Evolutionary conservation across 2,113 vertebrate species (phyloP).

Genomic region (Holacanthus passer): DNA sequence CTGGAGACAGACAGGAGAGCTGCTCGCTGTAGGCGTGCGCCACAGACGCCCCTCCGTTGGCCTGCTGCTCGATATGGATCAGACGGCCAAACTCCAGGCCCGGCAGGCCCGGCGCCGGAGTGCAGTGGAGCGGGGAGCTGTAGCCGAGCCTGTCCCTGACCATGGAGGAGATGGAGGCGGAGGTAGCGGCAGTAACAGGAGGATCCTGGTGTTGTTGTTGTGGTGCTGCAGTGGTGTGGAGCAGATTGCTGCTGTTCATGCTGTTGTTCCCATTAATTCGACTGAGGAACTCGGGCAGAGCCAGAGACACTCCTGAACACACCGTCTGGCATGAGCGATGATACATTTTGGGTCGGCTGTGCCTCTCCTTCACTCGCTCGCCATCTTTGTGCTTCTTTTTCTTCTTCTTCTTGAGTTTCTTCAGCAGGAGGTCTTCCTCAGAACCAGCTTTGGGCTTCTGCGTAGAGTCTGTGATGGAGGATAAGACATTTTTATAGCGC

Average conservation of each 20-base stretch:
- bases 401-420: conserved; percentile 83
- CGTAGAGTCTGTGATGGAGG: conserved; percentile 57
- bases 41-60: conserved; percentile 79
- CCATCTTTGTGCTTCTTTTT: conserved; percentile 85
- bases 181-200: conserved; percentile 35
- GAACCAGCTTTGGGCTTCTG: conserved; percentile 69
- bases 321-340: conserved; percentile 79
- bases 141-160: conserved; percentile 71
- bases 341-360: conserved; percentile 78
- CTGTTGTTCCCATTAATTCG: conserved; percentile 75
- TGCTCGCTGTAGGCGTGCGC: conserved; percentile 77
- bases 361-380: conserved; percentile 73
- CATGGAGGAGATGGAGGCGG: conserved; percentile 61
- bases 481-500: neutral
- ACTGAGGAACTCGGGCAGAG: conserved; percentile 69
- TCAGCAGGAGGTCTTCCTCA: conserved; percentile 78
- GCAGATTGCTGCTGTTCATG: conserved; percentile 45
- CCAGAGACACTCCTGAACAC: conserved; percentile 74
- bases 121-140: conserved; percentile 71
- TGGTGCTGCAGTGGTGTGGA: conserved; percentile 17
- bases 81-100: conserved; percentile 76
- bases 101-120: conserved; percentile 34
- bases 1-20: conserved; percentile 69
- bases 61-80: conserved; percentile 80
- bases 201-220: conserved; percentile 65